Percentiles rank a stretch among this genome's conserved stretches.
Conservation (phyloP, 2,113 vertebrate species). For the Mugil cephalus region DNA sequence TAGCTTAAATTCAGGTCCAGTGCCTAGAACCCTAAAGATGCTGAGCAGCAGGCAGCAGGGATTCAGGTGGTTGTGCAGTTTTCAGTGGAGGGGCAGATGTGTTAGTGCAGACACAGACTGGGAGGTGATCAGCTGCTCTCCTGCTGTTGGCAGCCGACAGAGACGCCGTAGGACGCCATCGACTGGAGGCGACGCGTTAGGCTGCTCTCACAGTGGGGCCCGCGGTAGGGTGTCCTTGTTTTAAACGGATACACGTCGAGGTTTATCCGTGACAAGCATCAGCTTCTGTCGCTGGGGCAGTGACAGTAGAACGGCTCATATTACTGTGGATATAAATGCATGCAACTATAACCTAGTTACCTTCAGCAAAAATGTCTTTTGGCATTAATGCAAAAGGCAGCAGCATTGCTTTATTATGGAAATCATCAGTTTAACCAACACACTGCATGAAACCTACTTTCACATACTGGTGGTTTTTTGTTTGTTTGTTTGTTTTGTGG, state of each 20-base stretch:
- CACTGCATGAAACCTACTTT: no score
- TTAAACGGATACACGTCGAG: background rate
- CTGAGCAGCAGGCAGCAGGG: no score
- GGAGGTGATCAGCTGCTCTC: conserved; percentile 3
- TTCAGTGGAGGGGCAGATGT: background rate
- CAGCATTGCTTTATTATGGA: no score
- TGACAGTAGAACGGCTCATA: background rate
- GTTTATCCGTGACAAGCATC: background rate
- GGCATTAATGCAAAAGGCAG: no score
- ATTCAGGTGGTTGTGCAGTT: background rate
- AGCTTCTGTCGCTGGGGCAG: accelerated
- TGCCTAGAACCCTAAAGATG: no score
- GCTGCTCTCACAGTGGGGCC: background rate
- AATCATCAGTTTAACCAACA: no score
- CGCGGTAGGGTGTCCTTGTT: background rate
- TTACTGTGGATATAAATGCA: no score
- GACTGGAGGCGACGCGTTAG: background rate
- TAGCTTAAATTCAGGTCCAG: no score
- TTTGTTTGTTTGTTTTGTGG: no score
- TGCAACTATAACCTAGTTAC: no score
- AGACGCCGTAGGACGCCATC: background rate
- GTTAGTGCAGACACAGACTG: background rate
- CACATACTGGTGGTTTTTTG: no score
- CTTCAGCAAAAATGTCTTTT: no score
- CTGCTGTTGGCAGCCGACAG: conserved; percentile 2